These are phyloP conservation scores for Cephus spinipes DNA, from an alignment of 2,888 invertebrate genomes.

Conservation along the genomic window DNA sequence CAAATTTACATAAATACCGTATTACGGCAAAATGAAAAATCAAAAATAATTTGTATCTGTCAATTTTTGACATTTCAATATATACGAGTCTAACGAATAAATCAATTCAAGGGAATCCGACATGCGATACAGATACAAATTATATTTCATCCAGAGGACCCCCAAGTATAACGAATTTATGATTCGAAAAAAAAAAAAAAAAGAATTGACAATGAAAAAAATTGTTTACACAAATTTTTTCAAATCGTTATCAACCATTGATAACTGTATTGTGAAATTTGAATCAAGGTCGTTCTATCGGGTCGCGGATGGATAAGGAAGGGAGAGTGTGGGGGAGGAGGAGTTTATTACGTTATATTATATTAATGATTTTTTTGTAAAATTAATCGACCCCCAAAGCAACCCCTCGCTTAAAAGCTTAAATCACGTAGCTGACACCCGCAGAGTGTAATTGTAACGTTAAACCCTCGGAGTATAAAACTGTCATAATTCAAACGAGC, in stretches of 20 bases:
- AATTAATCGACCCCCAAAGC: slow-evolving; percentile 7
- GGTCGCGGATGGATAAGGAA: neutral
- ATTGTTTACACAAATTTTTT: too few relatives aligned
- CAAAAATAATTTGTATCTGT: neutral
- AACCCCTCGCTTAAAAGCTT: slow-evolving; percentile 24
- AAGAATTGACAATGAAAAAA: too few relatives aligned
- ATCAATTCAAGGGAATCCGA: neutral
- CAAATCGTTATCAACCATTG: too few relatives aligned
- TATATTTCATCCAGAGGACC: neutral
- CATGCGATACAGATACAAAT: neutral
- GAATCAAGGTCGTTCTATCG: neutral
- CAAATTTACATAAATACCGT: neutral
- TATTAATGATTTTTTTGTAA: slow-evolving; percentile 9
- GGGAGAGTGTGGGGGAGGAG: too few relatives aligned
- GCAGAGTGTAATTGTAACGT: slow-evolving; percentile 44
- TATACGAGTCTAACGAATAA: neutral
- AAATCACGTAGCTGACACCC: slow-evolving; percentile 44
- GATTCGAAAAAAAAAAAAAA: neutral
- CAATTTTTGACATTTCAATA: neutral
- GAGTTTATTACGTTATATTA: neutral
- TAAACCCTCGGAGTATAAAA: slow-evolving; percentile 31
- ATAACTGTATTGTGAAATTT: neutral
- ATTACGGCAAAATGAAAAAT: neutral
- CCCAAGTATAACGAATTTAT: neutral
- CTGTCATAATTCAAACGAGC: slow-evolving; percentile 39